Conservation (phyloP, 2,888 invertebrate species). For the Eulithis testata region DNA sequence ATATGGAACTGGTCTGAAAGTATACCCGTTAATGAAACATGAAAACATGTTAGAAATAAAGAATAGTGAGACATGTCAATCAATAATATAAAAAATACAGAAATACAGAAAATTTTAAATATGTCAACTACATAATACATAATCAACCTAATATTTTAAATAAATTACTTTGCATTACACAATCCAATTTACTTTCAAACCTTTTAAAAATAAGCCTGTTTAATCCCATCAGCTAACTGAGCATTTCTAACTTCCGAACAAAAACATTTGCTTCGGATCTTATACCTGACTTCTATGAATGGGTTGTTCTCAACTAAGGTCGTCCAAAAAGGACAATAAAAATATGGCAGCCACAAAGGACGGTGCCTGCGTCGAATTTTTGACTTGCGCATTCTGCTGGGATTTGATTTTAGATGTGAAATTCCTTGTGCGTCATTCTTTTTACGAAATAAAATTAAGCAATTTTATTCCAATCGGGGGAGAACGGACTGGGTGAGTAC, state of each 20-base stretch:
- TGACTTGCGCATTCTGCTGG: constrained; percentile 73
- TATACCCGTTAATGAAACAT: too few relatives aligned
- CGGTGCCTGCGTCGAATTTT: constrained; percentile 65
- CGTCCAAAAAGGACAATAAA: constrained; percentile 70
- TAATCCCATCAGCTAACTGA: constrained; percentile 27
- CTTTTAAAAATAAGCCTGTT: constrained; percentile 13
- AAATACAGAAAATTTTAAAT: too few relatives aligned
- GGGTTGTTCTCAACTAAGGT: constrained; percentile 70
- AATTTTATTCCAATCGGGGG: too few relatives aligned
- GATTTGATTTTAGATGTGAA: not conserved
- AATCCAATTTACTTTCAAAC: constrained; percentile 14
- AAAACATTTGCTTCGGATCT: constrained; percentile 58
- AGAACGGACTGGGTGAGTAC: too few relatives aligned
- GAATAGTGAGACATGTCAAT: too few relatives aligned
- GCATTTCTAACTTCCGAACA: constrained; percentile 38
- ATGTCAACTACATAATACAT: not conserved
- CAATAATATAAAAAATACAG: too few relatives aligned
- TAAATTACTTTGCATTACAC: not conserved
- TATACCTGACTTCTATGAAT: constrained; percentile 82
- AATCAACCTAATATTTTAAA: not conserved
- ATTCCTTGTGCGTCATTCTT: not conserved
- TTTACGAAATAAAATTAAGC: too few relatives aligned
- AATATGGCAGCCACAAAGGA: constrained; percentile 79
- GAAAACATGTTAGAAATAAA: too few relatives aligned
- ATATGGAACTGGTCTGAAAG: too few relatives aligned